These are phyloP conservation scores for Apomyelois bistriatella DNA, from an alignment of 2,888 invertebrate genomes.

Conservation along the genomic window DNA sequence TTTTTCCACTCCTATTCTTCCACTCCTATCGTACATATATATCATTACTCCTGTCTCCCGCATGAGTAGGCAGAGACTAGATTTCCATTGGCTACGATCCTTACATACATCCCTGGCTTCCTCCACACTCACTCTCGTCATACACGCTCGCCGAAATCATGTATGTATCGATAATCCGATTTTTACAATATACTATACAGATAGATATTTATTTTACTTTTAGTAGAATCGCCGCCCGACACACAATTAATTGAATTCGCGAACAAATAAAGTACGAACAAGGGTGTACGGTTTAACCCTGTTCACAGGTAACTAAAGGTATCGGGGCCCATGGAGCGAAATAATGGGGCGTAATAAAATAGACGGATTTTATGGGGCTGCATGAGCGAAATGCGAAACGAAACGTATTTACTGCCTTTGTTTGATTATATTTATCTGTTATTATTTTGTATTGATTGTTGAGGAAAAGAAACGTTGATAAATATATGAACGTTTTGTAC, in stretches of 20 bases:
- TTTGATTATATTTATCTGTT: neutral
- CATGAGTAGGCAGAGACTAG: too few species aligned
- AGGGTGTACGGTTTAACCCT: constrained; percentile 8
- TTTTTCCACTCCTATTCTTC: too few species aligned
- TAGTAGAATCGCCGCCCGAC: neutral
- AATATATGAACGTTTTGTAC: too few species aligned
- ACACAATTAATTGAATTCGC: constrained; percentile 3
- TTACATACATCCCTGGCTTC: too few species aligned
- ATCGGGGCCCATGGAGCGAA: constrained; percentile 13
- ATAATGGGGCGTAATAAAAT: constrained; percentile 14
- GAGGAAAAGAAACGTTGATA: too few species aligned
- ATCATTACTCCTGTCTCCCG: too few species aligned
- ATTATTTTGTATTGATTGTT: neutral
- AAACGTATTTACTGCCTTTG: neutral
- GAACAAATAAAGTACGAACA: constrained; percentile 11
- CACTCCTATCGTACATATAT: too few species aligned
- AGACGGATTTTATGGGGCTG: constrained; percentile 9
- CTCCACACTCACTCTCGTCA: too few species aligned
- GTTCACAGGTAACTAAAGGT: constrained; percentile 14
- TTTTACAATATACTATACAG: too few species aligned
- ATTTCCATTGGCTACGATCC: too few species aligned
- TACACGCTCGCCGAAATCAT: too few species aligned
- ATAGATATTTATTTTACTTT: neutral
- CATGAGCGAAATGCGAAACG: neutral
- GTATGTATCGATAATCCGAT: too few species aligned